Evolutionary conservation across 2,888 invertebrate genomes (phyloP), one percentile per base, ranked within the genome.

Genomic region (Euplagia quadripunctaria): DNA sequence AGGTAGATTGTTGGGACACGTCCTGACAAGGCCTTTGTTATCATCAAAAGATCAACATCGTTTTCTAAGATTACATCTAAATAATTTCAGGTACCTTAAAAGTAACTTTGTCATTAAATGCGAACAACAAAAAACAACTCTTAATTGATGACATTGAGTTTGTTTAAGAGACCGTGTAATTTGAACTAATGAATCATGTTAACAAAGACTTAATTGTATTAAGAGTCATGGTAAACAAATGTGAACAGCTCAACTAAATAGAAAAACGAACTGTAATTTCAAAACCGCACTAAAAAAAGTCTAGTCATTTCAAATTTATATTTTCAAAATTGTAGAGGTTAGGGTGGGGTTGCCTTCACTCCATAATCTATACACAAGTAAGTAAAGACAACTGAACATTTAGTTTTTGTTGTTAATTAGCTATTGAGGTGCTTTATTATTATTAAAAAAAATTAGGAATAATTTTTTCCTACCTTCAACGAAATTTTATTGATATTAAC

Each of bases 41-140:
- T 82, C 31, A 31, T 31, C 79, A 83, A 82, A 74, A 80, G 78
- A 85, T 82, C 78, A 74, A 82, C 73, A 76, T 77, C 73, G 76
- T 83, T 85, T 82, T 81, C 68, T 79, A 72, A 77, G 75, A 78
- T 80, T 79, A 80, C 77, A 75, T 82, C 83, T 68, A 80, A 82
- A 82, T 79, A 82, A 75, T 69, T 78, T 78, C 55, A 31, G 65
- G 74, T 79, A 67, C 78, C 78, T 75, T 78, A 64, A 79, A 83
- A 84, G 75, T 81, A 79, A 71, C 76, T 75, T 72, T 63, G 67
- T 64, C 72, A 72, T 76, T 70, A 31, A 68, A 66, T 51, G 43
- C 41, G 41, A 67, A 69, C 58, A 72, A 77, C 65, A 71, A 68
- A 74, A 74, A 72, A 68, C 67, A 74, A 70, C 46, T 43, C 64